Conservation (phyloP, 2,888 invertebrate genomes). For the Scaptomyza cyrtandrae region DNA sequence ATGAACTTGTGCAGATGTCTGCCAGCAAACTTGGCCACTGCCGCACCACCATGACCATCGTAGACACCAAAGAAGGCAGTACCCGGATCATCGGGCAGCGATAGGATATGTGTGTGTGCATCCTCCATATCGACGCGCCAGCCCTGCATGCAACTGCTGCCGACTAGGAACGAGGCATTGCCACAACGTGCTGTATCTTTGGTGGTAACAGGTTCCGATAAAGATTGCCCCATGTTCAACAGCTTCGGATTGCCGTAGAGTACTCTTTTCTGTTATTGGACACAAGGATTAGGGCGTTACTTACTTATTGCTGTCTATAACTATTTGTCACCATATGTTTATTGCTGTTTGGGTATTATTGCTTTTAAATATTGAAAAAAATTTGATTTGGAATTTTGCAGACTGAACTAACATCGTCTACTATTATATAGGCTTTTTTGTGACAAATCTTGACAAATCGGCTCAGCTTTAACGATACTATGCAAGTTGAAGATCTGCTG, state of each 20-base stretch:
- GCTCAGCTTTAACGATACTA: too few relatives aligned
- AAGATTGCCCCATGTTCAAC: constrained; percentile 95
- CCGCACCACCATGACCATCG: constrained; percentile 90
- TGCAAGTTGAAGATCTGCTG: too few relatives aligned
- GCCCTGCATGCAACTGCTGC: constrained; percentile 99
- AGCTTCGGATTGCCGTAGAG: not conserved
- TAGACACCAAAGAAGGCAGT: constrained; percentile 98
- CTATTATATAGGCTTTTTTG: constrained; percentile 22
- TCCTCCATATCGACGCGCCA: constrained; percentile 99
- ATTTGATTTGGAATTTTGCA: constrained; percentile 36
- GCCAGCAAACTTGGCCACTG: constrained; percentile 97
- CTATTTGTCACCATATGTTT: constrained; percentile 9
- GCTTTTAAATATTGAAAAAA: constrained; percentile 8
- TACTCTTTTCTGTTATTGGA: not conserved
- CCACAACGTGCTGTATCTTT: constrained; percentile 93
- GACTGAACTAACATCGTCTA: constrained; percentile 41
- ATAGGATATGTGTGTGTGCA: constrained; percentile 97
- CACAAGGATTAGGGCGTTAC: constrained; percentile 9
- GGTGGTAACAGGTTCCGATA: constrained; percentile 97
- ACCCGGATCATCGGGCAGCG: constrained; percentile 95
- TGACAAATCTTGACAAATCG: too few relatives aligned
- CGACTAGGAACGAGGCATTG: constrained; percentile 89
- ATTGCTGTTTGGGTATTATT: constrained; percentile 2
- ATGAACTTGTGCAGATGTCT: constrained; percentile 97
- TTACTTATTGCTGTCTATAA: constrained; percentile 31